phyloP scores from a whole-genome alignment of 2,797 vertebrate genomes.

The Scarus forsteni region DNA sequence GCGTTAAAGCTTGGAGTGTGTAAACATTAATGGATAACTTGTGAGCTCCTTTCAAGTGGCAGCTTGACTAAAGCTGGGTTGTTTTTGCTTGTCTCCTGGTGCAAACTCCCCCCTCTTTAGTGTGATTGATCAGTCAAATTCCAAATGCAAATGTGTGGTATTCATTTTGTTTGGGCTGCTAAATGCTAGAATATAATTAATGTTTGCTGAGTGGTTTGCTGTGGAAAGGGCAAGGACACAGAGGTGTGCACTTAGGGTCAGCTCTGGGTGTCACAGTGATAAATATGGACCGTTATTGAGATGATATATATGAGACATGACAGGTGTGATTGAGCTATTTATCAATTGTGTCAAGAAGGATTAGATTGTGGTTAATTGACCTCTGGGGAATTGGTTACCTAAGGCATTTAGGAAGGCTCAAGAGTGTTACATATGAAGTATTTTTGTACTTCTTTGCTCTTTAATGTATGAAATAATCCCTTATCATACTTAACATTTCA shows the following conservation, averaged over 20 bases:
- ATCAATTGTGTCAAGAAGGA: constrained; percentile 81
- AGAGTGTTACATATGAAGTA: constrained; percentile 22
- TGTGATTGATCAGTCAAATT: constrained; percentile 41
- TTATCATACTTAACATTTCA: neutral
- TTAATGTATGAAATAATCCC: constrained; percentile 6
- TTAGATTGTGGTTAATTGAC: constrained; percentile 79
- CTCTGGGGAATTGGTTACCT: constrained; percentile 54
- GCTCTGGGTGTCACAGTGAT: constrained; percentile 41
- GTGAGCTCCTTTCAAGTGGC: constrained; percentile 7
- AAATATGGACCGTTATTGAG: constrained; percentile 67
- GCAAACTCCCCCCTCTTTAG: constrained; percentile 6
- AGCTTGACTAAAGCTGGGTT: constrained; percentile 10
- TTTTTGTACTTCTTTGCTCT: neutral
- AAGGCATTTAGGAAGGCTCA: constrained; percentile 33
- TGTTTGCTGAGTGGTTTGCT: constrained; percentile 6
- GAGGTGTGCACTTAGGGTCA: constrained; percentile 47
- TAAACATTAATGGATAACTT: constrained; percentile 49
- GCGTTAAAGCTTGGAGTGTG: constrained; percentile 33
- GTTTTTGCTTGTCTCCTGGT: constrained; percentile 4
- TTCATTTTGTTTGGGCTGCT: constrained; percentile 12
- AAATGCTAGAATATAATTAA: constrained; percentile 42
- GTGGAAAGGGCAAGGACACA: constrained; percentile 40
- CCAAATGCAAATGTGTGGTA: constrained; percentile 38
- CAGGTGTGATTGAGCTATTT: constrained; percentile 80
- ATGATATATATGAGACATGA: constrained; percentile 84